phyloP scores from a whole-genome alignment of 2,888 invertebrate species.

The Sericinus montela region DNA sequence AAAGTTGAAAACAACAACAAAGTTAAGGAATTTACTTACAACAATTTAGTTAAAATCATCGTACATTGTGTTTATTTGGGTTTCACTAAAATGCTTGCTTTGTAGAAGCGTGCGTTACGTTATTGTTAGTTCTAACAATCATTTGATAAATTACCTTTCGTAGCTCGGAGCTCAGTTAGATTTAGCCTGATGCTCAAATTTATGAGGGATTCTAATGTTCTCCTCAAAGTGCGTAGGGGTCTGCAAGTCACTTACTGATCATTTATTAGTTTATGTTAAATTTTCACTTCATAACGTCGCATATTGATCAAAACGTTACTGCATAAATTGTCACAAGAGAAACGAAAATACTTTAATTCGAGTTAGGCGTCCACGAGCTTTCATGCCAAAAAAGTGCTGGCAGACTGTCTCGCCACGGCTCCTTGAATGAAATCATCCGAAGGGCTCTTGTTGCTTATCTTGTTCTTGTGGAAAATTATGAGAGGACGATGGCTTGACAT shows the following conservation, averaged over 20 bases:
- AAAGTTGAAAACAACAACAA: too few relatives aligned
- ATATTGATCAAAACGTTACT: too few relatives aligned
- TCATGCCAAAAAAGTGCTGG: too few relatives aligned
- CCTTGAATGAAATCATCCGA: too few relatives aligned
- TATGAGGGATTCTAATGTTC: neutral
- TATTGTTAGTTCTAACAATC: slow-evolving; percentile 12
- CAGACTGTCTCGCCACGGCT: too few relatives aligned
- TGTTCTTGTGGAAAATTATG: too few relatives aligned
- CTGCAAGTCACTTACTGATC: slow-evolving; percentile 12
- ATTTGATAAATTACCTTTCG: slow-evolving; percentile 12
- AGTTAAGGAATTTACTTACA: neutral
- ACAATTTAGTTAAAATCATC: neutral
- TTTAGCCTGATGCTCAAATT: slow-evolving; percentile 4
- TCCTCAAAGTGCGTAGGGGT: neutral
- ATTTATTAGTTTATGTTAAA: neutral
- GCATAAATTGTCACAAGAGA: too few relatives aligned
- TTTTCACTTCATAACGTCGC: too few relatives aligned
- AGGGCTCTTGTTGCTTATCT: too few relatives aligned
- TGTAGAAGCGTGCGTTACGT: slow-evolving; percentile 1
- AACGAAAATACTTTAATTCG: too few relatives aligned
- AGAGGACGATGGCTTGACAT: too few relatives aligned
- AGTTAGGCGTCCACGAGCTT: too few relatives aligned
- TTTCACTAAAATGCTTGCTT: slow-evolving; percentile 1
- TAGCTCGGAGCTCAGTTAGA: neutral
- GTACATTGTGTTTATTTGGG: slow-evolving; percentile 7